Evolutionary conservation across 2,888 invertebrate species (phyloP).

Genomic region (Artemia sp.): DNA sequence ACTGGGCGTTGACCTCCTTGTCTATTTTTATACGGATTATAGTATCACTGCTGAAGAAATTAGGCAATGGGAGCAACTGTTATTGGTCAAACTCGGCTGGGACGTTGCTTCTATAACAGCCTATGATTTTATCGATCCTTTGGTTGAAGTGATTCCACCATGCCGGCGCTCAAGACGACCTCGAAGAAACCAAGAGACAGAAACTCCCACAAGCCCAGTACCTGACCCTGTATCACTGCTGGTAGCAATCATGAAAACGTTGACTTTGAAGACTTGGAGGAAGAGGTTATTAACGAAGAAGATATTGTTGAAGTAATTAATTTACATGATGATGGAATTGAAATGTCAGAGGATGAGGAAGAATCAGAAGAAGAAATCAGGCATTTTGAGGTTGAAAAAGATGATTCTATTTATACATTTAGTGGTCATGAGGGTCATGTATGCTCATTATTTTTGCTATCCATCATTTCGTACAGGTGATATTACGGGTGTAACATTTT

Average conservation of each 20-base stretch:
- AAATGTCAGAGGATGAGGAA: conserved; percentile 27
- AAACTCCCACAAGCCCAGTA: conserved; percentile 15
- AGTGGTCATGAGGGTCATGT: conserved; percentile 42
- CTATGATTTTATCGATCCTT: conserved; percentile 64
- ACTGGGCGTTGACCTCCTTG: conserved; percentile 52
- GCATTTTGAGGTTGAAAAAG: conserved; percentile 30
- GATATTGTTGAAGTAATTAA: conserved; percentile 34
- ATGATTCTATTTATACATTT: conserved; percentile 46
- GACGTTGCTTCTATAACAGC: conserved; percentile 59
- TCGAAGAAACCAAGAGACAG: not conserved
- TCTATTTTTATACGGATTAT: conserved; percentile 66
- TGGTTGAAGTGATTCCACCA: conserved; percentile 43
- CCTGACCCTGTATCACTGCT: conserved; percentile 10
- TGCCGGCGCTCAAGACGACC: conserved; percentile 23
- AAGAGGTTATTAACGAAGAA: conserved; percentile 32
- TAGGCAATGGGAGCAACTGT: conserved; percentile 59
- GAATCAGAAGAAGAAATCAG: conserved; percentile 25
- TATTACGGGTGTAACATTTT: too few species aligned
- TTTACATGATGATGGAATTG: conserved; percentile 27
- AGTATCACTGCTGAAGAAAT: conserved; percentile 54
- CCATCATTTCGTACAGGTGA: too few species aligned
- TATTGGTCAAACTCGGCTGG: conserved; percentile 59
- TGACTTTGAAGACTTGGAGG: conserved; percentile 16
- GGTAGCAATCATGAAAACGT: conserved; percentile 13
- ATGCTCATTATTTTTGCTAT: too few species aligned